phyloP scores from a whole-genome alignment of 2,888 invertebrate species.

The Lochmaea capreae region DNA sequence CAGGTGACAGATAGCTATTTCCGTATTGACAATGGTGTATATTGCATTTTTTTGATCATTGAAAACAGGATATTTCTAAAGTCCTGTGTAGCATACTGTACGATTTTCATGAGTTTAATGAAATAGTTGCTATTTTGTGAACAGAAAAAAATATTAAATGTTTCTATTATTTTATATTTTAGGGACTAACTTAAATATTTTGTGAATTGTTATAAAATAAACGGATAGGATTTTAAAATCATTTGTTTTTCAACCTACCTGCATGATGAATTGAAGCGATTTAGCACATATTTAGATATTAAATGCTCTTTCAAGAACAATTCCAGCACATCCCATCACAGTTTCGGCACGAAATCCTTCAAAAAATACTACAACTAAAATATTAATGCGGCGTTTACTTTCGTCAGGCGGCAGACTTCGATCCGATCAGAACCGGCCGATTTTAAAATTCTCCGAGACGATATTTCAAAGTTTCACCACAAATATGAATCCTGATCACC shows the following conservation, averaged over 20 bases:
- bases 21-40: too few relatives aligned
- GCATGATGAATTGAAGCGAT: neutral
- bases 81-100: neutral
- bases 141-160: neutral
- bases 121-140: neutral
- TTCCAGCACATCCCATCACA: too few relatives aligned
- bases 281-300: too few relatives aligned
- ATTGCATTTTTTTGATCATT: neutral
- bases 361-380: neutral
- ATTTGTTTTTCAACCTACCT: neutral
- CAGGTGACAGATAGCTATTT: too few relatives aligned
- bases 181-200: neutral
- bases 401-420: too few relatives aligned
- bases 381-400: too few relatives aligned
- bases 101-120: neutral
- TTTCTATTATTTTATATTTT: neutral
- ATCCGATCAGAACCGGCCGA: too few relatives aligned
- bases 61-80: neutral
- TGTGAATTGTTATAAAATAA: conserved; percentile 4
- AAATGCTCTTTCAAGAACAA: too few relatives aligned
- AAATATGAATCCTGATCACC: too few relatives aligned
- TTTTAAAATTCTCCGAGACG: too few relatives aligned
- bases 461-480: too few relatives aligned
- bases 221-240: neutral
- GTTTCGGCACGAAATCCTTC: neutral